These are phyloP conservation scores for Azemiops feae DNA, from an alignment of 2,113 vertebrate species.

Conservation along the genomic window DNA sequence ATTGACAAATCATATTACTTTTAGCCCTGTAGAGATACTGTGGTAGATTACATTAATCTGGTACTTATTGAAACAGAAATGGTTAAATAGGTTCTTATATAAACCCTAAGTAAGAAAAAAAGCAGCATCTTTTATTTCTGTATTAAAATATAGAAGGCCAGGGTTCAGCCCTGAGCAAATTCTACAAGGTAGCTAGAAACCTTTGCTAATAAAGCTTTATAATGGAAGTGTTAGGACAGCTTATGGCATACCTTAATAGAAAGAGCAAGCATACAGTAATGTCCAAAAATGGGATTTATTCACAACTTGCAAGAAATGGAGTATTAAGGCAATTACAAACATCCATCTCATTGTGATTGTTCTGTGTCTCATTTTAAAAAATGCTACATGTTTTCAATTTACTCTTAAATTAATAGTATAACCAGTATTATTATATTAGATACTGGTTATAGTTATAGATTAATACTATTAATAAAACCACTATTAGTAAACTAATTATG, in stretches of 20 bases:
- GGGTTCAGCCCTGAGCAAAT: constrained; percentile 1
- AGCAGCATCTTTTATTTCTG: background rate
- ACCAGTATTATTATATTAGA: constrained; percentile 4
- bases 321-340: constrained; percentile 36
- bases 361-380: constrained; percentile 33
- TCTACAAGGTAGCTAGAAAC: constrained; percentile 32
- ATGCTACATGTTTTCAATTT: constrained; percentile 49
- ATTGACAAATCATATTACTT: background rate
- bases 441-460: background rate
- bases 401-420: constrained; percentile 54
- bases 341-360: constrained; percentile 44
- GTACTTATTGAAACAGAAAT: background rate
- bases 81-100: background rate
- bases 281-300: constrained; percentile 26
- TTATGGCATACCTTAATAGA: background rate
- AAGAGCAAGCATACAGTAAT: background rate
- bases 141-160: background rate
- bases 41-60: background rate
- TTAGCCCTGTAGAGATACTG: background rate
- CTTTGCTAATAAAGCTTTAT: constrained; percentile 15
- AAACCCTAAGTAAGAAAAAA: background rate
- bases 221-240: constrained; percentile 21
- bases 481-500: background rate
- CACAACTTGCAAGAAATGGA: constrained; percentile 27
- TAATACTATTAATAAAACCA: background rate